Conservation (phyloP, 2,797 vertebrate species). For the Caiman crocodilus region DNA sequence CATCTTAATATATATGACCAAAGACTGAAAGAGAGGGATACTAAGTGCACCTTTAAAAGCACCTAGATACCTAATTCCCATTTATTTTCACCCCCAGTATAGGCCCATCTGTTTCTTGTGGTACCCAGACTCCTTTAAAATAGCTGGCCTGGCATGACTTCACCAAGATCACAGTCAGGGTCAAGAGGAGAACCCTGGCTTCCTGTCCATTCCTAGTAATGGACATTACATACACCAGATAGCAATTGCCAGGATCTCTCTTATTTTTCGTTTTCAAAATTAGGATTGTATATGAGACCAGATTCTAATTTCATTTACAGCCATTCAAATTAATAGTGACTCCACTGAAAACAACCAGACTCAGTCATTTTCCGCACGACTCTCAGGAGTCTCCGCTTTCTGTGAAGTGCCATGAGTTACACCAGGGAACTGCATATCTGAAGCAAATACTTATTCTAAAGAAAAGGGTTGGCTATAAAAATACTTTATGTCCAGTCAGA, state of each 20-base stretch:
- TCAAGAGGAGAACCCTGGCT: not conserved
- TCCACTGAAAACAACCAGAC: not conserved
- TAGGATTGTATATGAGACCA: not conserved
- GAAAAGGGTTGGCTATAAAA: not conserved
- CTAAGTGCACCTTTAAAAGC: not conserved
- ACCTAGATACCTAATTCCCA: not conserved
- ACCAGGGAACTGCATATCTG: not conserved
- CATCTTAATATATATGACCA: no score
- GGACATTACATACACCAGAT: not conserved
- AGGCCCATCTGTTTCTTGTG: not conserved
- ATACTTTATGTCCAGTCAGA: not conserved
- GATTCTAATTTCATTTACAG: not conserved
- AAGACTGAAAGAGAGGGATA: no score
- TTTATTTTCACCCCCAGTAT: not conserved
- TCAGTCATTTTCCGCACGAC: not conserved
- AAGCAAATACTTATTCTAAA: not conserved
- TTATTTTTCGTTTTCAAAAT: not conserved
- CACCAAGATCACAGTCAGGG: fast-evolving
- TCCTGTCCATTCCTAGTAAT: not conserved
- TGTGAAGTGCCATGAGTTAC: no score
- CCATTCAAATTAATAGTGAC: not conserved
- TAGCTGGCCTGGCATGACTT: fast-evolving
- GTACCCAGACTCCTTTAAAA: not conserved
- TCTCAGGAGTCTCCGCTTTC: not conserved
- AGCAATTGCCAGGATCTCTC: not conserved